Evolutionary conservation across 2,797 vertebrate species (phyloP).

Genomic region (Macropodus opercularis): DNA sequence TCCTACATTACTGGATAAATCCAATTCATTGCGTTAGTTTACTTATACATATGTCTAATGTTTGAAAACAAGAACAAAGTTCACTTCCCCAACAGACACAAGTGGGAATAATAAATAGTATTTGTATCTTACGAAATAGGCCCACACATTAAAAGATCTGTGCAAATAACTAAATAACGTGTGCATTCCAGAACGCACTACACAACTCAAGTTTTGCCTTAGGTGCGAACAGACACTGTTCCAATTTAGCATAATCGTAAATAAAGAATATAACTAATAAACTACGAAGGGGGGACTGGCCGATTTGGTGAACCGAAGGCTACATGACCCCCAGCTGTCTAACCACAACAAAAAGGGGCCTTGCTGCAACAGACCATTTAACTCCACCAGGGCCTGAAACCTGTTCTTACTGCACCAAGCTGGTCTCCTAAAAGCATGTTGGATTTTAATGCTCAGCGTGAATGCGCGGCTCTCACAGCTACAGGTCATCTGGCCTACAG

Average conservation of each 20-base stretch:
- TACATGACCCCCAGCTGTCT: slow-evolving; percentile 65
- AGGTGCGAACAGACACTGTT: too few species aligned
- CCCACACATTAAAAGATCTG: too few species aligned
- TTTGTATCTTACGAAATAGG: not conserved
- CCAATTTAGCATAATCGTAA: not conserved
- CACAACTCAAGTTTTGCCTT: not conserved
- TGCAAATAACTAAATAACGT: too few species aligned
- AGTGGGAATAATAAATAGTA: too few species aligned
- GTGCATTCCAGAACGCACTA: not conserved
- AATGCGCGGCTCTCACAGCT: fast-evolving
- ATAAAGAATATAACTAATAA: not conserved
- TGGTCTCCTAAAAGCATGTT: fast-evolving
- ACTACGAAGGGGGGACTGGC: not conserved
- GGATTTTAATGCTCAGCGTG: not conserved
- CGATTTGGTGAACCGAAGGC: not conserved
- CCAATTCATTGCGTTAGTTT: too few species aligned
- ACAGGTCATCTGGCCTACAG: fast-evolving
- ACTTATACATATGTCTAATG: too few species aligned
- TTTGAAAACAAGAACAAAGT: too few species aligned
- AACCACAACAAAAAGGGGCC: slow-evolving; percentile 71
- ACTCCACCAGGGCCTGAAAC: slow-evolving; percentile 41
- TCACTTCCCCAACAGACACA: too few species aligned
- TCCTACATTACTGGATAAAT: too few species aligned
- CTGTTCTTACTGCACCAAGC: not conserved
- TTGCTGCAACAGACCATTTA: slow-evolving; percentile 53